Evolutionary conservation across 2,888 invertebrate genomes (phyloP).

Genomic region (Drosophila anomelani): DNA sequence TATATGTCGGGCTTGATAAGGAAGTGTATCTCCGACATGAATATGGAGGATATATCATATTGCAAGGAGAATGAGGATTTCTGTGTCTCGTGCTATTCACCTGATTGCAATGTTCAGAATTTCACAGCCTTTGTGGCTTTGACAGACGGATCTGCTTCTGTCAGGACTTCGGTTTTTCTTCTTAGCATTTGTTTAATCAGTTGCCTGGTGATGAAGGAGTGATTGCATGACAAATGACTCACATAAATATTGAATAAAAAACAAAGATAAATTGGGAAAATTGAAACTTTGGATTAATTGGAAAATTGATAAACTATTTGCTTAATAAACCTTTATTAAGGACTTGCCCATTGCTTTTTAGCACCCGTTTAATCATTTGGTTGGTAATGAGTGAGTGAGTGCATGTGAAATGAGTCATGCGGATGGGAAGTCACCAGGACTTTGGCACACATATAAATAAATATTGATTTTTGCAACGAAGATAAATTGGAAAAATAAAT

Average conservation of each 20-base stretch:
- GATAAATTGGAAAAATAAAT: background rate
- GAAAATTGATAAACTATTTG: too few species aligned
- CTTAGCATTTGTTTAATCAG: background rate
- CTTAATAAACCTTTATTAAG: too few species aligned
- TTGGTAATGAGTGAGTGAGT: too few species aligned
- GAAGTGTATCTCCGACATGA: slow-evolving; percentile 1
- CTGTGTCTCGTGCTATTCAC: background rate
- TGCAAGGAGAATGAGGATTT: background rate
- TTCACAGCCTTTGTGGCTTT: background rate
- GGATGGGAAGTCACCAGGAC: background rate
- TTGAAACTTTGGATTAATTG: too few species aligned
- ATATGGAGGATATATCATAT: background rate
- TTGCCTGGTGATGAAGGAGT: background rate
- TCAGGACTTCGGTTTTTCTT: background rate
- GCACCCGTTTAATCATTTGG: background rate
- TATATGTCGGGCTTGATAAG: background rate
- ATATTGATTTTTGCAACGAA: slow-evolving; percentile 1
- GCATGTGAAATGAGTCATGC: background rate
- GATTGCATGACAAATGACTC: too few species aligned
- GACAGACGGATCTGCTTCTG: background rate
- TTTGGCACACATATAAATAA: background rate
- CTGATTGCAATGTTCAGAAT: slow-evolving; percentile 2
- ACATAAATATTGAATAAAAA: too few species aligned
- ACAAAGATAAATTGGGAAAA: too few species aligned
- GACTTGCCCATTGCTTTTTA: background rate